Percentiles rank a stretch among this genome's conserved stretches.
phyloP scores from a whole-genome alignment of 2,113 vertebrate genomes.

The Benitochromis conjunctus region DNA sequence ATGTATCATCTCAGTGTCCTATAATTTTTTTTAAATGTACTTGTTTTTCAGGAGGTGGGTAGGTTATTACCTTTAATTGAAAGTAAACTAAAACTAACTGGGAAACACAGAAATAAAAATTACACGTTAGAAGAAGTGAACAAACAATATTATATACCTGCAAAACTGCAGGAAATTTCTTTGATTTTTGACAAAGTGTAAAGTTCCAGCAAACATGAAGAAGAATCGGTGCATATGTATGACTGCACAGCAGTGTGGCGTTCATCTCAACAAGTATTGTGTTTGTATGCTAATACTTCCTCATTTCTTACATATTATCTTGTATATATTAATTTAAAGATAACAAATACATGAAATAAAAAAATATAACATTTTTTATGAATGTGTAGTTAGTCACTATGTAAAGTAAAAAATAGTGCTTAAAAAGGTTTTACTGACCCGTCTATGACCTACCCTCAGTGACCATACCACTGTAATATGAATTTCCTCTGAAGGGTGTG shows the following conservation, averaged over 20 bases:
- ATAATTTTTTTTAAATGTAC: neutral
- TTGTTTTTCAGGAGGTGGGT: neutral
- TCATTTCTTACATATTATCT: neutral
- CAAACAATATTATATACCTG: neutral
- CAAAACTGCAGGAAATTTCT: neutral
- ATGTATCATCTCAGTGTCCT: neutral
- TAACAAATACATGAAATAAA: neutral
- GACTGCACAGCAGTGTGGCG: neutral
- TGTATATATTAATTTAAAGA: neutral
- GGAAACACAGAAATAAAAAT: neutral
- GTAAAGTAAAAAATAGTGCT: neutral
- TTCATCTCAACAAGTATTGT: neutral
- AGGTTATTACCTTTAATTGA: neutral
- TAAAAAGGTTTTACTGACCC: neutral
- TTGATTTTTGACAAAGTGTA: neutral
- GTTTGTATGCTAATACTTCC: neutral
- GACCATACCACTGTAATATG: neutral
- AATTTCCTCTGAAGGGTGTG: neutral
- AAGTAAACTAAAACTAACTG: neutral
- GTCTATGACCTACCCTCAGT: fast-evolving
- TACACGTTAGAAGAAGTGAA: neutral
- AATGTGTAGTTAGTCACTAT: neutral
- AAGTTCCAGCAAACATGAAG: neutral
- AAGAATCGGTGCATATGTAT: neutral
- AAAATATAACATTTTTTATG: neutral